Base-by-base conservation (phyloP, 2,888 invertebrate species). In the Drosophila seclusa region DNA sequence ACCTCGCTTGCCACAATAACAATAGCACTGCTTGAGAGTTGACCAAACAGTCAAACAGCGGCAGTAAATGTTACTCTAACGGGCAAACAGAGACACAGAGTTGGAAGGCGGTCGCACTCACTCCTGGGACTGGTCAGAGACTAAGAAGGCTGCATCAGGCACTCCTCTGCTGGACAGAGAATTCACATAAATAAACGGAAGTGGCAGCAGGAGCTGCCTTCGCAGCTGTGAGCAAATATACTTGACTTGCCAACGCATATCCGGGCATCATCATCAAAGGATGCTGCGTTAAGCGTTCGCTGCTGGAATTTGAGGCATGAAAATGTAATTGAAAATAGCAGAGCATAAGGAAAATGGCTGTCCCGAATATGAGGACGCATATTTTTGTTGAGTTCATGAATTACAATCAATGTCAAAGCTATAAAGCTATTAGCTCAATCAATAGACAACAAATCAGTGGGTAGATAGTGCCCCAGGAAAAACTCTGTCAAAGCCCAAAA, bases 181-280 rank as follows among this genome's bases (percentile, higher is more conserved):
- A 65, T 60, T 59, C 71, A 64, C 83, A 90, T 84, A 84, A 90
- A 84, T 90, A 90, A 89, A 54, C 57, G 57, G 63, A 58, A 69
- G 73, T 68, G 73, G 68, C 73, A 40, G 55, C 7, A 60, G 72
- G 52, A 63, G 57, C 49, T 42, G 59, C 21, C 27, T 69, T 52
- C 71, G 68, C 63, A 62, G 66, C 48, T 38, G n/a, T 8, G 36
- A 49, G 59, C 68, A 62, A 76, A 76, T 63, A 90, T 82, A 66
- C 80, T 86, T 77, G 68, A 82, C 82, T 75, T 70, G 78, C 67
- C 16, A 63, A 57, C 42, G 62, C 38, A 64, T 45, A 60, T 24
- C 40, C 21, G 40, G 29, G 32, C 67, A 61, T 7, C 38, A n/a
- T 54, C 27, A 38, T 58, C 48, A 68, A 70, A 69, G 67, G 68